Base-by-base conservation (phyloP, 2,797 vertebrate genomes). In the Gobio occitaniae region DNA sequence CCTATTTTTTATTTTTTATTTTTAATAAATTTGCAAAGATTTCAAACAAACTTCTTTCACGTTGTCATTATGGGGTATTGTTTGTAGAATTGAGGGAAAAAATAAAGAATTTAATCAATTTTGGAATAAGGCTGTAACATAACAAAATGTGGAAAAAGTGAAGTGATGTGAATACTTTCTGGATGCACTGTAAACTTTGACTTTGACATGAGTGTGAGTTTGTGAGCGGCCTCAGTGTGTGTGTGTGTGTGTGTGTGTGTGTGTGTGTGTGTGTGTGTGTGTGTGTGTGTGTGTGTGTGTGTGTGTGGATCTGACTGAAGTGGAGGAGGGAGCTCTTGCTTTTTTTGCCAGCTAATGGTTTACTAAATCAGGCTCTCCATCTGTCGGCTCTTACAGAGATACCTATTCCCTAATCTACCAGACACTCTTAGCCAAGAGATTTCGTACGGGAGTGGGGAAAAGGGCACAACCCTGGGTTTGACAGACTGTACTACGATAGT, bases 321-420 rank as follows among this genome's bases (percentile, higher is more conserved):
- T 44, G 41, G 89, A 85, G 83, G 80, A 78, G 87, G 78, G 47
- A 56, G 75, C 29, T 36, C 36, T 82, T 83, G 66, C 83, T 87
- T 85, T 76, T 61, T 84, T 88, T 90, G 79, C 87, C 87, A 90
- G 93, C 91, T 93, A 93, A 93, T 91, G 91, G 91, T 86, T 92
- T 91, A 91, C 92, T 93, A 93, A 94, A 93, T 94, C 93, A 94
- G 93, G 92, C 92, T 71, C 85, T 90, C 92, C 93, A 94, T 94
- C 94, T 95, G 94, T 94, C 90, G 89, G 88, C 88, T 87, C 92
- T 94, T 91, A 92, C 84, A 88, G 91, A 84, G 89, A 91, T 63
- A 89, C 90, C 89, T 85, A 84, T 88, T 85, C 86, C 87, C 90
- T 94, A 92, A 94, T 95, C 94, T 92, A 89, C 86, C 86, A 89